phyloP scores from a whole-genome alignment of 2,888 invertebrate genomes.

The Tenthredo scrophulariae region DNA sequence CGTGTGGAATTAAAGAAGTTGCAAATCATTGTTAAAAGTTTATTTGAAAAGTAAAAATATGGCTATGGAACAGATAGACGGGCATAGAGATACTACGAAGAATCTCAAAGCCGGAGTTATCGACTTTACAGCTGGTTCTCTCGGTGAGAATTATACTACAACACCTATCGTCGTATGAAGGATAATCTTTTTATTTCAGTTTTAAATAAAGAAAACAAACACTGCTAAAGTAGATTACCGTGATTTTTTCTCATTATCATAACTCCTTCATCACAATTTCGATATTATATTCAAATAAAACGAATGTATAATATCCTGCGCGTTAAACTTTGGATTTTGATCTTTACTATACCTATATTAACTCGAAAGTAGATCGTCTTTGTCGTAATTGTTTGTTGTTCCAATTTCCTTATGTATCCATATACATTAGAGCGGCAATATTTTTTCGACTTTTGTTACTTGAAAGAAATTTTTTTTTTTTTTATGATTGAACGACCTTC shows the following conservation, averaged over 20 bases:
- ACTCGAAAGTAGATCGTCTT: not conserved
- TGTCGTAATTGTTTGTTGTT: not conserved
- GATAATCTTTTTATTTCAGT: not conserved
- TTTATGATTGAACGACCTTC: too few relatives aligned
- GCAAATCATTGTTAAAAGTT: constrained; percentile 16
- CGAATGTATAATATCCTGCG: not conserved
- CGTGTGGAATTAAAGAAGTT: constrained; percentile 49
- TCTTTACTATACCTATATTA: not conserved
- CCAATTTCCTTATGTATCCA: not conserved
- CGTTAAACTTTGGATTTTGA: constrained; percentile 1
- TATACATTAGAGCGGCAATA: constrained; percentile 35
- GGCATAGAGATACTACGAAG: constrained; percentile 62
- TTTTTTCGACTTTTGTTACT: too few relatives aligned
- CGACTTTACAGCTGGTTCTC: constrained; percentile 90
- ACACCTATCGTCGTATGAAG: not conserved
- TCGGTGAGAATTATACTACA: constrained; percentile 81
- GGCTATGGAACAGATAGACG: constrained; percentile 60
- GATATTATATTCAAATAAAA: not conserved
- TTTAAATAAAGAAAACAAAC: not conserved
- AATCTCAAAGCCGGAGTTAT: constrained; percentile 85
- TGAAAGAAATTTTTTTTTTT: too few relatives aligned
- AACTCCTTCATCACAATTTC: not conserved
- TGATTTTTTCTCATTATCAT: not conserved
- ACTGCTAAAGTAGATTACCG: not conserved
- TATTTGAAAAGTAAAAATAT: constrained; percentile 60